Conservation (phyloP, 2,888 invertebrate genomes). For the Brachyptera putata region DNA sequence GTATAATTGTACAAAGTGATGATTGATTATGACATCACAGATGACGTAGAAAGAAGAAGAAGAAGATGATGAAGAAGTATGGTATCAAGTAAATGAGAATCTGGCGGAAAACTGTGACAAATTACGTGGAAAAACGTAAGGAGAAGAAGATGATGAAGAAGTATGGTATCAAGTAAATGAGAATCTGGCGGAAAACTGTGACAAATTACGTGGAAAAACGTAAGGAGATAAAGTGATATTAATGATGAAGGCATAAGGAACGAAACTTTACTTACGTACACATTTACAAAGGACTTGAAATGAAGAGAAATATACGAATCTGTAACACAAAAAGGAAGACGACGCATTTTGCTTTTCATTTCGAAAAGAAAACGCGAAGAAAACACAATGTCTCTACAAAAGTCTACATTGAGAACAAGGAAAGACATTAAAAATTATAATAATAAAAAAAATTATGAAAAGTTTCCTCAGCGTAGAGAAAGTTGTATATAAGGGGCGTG, state of each 20-base stretch:
- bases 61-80: conserved; percentile 15
- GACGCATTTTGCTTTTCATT: conserved; percentile 15
- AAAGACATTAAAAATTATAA: conserved; percentile 28
- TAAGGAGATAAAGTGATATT: conserved; percentile 34
- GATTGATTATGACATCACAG: conserved; percentile 21
- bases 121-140: conserved; percentile 32
- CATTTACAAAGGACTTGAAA: conserved; percentile 25
- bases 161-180: conserved; percentile 14
- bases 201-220: conserved; percentile 33
- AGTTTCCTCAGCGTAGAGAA: conserved; percentile 2
- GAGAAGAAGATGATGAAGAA: conserved; percentile 29
- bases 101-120: conserved; percentile 32
- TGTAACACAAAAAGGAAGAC: conserved; percentile 20
- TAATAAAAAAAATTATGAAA: conserved; percentile 13
- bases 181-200: conserved; percentile 29
- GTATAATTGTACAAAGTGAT: conserved; percentile 18
- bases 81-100: conserved; percentile 15
- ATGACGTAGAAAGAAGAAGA: conserved; percentile 19
- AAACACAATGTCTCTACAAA: conserved; percentile 3
- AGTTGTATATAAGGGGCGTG: conserved; percentile 5
- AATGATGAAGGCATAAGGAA: conserved; percentile 32
- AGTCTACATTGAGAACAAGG: conserved; percentile 29
- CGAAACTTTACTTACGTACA: conserved; percentile 16
- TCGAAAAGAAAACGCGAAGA: conserved; percentile 8
- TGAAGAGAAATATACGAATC: conserved; percentile 22